Conservation (phyloP, 2,113 vertebrate species). For the Aphyosemion australe region DNA sequence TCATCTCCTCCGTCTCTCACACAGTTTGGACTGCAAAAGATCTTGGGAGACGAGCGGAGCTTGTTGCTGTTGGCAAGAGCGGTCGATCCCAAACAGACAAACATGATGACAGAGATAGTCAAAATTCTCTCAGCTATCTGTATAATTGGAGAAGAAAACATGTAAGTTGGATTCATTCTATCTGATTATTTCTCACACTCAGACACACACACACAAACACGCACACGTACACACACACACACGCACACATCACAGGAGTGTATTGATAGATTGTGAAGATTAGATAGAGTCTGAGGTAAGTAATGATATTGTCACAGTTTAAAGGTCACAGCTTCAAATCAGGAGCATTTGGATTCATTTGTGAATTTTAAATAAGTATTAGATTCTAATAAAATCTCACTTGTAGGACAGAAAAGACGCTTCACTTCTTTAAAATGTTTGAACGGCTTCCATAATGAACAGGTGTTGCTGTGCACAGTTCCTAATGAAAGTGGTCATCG, state of each 20-base stretch:
- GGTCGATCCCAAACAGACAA: constrained; percentile 93
- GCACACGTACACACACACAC: background rate
- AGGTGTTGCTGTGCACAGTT: background rate
- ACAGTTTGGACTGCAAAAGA: constrained; percentile 94
- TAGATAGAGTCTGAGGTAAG: background rate
- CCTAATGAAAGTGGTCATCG: background rate
- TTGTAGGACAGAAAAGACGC: background rate
- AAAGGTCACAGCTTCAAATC: background rate
- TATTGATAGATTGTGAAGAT: constrained; percentile 1
- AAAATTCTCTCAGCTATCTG: constrained; percentile 97
- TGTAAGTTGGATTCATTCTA: constrained; percentile 78
- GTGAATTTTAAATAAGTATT: background rate
- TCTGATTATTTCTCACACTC: background rate
- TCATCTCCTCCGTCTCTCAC: constrained; percentile 15
- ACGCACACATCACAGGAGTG: background rate
- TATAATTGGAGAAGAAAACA: constrained; percentile 94
- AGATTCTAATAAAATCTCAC: constrained; percentile 11
- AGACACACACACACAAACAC: too few relatives aligned
- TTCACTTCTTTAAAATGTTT: background rate
- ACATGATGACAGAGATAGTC: constrained; percentile 97
- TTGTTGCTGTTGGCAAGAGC: constrained; percentile 90
- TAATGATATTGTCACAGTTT: background rate
- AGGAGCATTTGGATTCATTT: background rate
- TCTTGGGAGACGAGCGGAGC: constrained; percentile 91
- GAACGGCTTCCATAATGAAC: background rate